A percentile compares a stretch with the other conserved stretches of the same genome.
Evolutionary conservation across 2,888 invertebrate species (phyloP).

Genomic region (Steinernema hermaphroditum): DNA sequence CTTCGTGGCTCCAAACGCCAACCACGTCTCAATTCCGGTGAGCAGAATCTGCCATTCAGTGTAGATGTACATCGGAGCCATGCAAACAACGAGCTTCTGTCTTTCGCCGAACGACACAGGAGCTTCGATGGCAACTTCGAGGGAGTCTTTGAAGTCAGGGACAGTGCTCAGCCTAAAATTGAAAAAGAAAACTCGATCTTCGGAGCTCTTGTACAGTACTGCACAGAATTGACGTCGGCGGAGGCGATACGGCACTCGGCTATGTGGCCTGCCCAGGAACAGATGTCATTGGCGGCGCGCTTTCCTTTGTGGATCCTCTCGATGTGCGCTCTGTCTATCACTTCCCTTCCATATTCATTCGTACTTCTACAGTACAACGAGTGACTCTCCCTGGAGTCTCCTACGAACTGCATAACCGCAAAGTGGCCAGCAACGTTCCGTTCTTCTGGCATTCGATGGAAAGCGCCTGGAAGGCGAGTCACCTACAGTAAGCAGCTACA

Average conservation of each 20-base stretch:
- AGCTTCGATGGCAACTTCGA: conserved; percentile 45
- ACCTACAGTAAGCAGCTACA: neutral
- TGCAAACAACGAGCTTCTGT: conserved; percentile 59
- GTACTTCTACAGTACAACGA: conserved; percentile 53
- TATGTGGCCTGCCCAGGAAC: conserved; percentile 63
- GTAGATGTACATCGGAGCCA: conserved; percentile 65
- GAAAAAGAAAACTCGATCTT: neutral
- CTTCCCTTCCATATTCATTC: conserved; percentile 37
- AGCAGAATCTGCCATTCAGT: conserved; percentile 65
- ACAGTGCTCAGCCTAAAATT: conserved; percentile 54
- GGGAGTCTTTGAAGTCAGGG: conserved; percentile 42
- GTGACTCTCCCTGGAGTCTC: conserved; percentile 55
- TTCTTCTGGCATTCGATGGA: conserved; percentile 55
- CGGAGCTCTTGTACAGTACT: conserved; percentile 32
- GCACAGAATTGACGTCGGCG: conserved; percentile 31
- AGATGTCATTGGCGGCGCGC: conserved; percentile 60
- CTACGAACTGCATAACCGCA: conserved; percentile 63
- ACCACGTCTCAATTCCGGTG: conserved; percentile 61
- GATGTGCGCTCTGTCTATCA: conserved; percentile 43
- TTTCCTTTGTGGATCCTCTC: conserved; percentile 56
- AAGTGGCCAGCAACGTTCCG: conserved; percentile 60
- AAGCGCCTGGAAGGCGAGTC: conserved; percentile 41
- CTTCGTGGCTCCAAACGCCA: conserved; percentile 63
- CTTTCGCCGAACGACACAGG: conserved; percentile 37
- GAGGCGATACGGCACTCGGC: conserved; percentile 61